phyloP scores from a whole-genome alignment of 2,113 vertebrate species.

The Tragelaphus imberbis region DNA sequence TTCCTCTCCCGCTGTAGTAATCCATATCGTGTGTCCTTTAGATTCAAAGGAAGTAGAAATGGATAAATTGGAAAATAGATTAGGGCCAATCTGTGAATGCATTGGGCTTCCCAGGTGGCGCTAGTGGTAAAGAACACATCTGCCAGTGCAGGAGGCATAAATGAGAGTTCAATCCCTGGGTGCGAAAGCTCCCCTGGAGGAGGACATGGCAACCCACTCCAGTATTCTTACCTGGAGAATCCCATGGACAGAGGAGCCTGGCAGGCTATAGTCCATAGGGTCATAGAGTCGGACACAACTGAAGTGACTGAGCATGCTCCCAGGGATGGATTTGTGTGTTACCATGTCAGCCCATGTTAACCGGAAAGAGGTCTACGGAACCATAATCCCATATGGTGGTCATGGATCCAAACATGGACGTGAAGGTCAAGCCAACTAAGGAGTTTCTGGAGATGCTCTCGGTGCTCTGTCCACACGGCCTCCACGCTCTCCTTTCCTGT shows the following conservation, averaged over 20 bases:
- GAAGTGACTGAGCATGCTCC: neutral
- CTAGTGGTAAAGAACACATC: neutral
- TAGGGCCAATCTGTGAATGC: neutral
- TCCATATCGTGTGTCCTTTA: neutral
- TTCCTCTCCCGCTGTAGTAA: neutral
- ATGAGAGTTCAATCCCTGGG: neutral
- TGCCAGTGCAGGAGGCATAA: neutral
- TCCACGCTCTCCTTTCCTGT: neutral
- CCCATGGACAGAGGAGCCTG: neutral
- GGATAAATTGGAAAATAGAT: neutral
- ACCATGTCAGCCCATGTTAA: neutral
- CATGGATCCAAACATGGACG: no score
- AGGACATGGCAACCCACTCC: neutral
- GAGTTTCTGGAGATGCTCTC: neutral
- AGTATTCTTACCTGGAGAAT: neutral
- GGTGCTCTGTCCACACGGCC: accelerated
- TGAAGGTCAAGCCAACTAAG: neutral
- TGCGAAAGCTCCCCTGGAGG: neutral
- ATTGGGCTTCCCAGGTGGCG: neutral
- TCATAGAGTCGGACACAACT: neutral
- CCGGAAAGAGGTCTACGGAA: neutral
- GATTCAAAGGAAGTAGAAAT: neutral
- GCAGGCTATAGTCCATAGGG: neutral
- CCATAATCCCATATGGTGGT: no score
- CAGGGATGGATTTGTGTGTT: neutral